phyloP scores from a whole-genome alignment of 2,113 vertebrate genomes.

The Microcebus ravelobensis region DNA sequence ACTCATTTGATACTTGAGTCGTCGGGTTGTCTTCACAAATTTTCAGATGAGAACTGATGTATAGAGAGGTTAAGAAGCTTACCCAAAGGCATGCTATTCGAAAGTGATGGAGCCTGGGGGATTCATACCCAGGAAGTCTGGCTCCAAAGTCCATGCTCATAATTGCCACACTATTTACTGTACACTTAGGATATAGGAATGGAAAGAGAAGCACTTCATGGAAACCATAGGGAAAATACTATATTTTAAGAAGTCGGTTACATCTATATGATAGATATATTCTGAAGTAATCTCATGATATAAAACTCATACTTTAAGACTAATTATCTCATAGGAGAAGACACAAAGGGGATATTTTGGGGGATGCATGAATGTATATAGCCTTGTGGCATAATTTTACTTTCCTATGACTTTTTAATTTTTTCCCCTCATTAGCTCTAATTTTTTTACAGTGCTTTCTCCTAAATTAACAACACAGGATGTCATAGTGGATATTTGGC shows the following conservation, averaged over 20 bases:
- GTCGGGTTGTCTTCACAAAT: neutral
- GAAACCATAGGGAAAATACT: neutral
- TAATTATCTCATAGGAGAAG: neutral
- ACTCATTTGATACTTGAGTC: neutral
- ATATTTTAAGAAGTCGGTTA: neutral
- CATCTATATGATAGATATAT: neutral
- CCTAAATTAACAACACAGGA: neutral
- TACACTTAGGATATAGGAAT: neutral
- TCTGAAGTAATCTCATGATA: neutral
- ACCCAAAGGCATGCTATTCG: neutral
- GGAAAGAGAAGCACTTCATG: neutral
- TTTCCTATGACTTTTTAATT: neutral
- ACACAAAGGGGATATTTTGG: neutral
- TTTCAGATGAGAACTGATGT: neutral
- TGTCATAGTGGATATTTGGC: neutral
- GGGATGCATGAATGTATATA: neutral
- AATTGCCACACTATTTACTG: accelerated
- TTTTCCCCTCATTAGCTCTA: neutral
- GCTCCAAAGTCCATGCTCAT: neutral
- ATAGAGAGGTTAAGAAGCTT: neutral
- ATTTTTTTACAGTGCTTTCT: neutral
- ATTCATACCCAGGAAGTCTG: neutral
- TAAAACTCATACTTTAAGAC: neutral
- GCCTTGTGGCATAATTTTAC: neutral
- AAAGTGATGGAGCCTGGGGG: neutral